Conservation (phyloP, 2,888 invertebrate genomes). For the Scrobipalpa costella region DNA sequence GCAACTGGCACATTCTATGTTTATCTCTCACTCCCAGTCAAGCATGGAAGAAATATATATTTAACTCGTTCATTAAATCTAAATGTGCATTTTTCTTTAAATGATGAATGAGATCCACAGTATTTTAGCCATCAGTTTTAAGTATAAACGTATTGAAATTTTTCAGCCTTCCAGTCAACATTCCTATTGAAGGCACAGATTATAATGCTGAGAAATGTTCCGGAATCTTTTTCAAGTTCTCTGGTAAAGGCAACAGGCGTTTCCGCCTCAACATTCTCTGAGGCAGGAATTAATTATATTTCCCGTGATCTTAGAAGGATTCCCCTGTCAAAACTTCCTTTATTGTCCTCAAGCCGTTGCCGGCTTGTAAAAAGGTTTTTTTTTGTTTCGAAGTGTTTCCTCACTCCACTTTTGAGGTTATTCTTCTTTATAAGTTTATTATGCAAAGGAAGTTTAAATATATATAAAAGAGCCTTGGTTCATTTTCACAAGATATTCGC, state of each 20-base stretch:
- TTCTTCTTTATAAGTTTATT: constrained; percentile 2
- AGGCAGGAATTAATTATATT: constrained; percentile 40
- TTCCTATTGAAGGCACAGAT: no score
- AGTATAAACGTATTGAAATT: no score
- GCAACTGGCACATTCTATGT: no score
- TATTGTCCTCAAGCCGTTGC: constrained; percentile 33
- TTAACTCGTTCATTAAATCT: no score
- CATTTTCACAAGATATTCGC: background rate
- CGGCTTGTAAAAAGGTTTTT: constrained; percentile 11
- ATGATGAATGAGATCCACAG: no score
- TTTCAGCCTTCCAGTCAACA: no score
- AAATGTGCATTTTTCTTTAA: no score
- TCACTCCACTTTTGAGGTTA: background rate
- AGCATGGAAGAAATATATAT: no score
- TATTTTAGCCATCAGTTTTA: no score
- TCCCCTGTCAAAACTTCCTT: constrained; percentile 44
- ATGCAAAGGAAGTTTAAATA: background rate
- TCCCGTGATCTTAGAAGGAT: constrained; percentile 43
- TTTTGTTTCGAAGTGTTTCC: constrained; percentile 13
- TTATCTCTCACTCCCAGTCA: no score
- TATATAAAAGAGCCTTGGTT: background rate
- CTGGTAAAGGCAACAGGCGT: background rate
- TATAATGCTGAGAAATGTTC: no score
- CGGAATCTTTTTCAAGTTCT: background rate
- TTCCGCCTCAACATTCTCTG: background rate